phyloP scores from a whole-genome alignment of 2,113 vertebrate genomes.

The Podarcis muralis region DNA sequence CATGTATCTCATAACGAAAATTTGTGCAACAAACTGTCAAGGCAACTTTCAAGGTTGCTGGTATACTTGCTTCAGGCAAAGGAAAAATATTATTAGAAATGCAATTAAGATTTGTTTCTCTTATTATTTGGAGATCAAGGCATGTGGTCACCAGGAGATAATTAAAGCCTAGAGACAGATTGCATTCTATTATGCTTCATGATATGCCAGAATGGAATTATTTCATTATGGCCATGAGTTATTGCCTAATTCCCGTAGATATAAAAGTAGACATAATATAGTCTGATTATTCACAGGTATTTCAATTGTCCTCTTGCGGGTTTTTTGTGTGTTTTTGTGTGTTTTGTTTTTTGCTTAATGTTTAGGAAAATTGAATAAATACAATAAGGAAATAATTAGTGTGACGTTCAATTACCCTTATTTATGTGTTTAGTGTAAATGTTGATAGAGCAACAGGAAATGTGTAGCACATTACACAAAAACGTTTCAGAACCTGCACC shows the following conservation, averaged over 20 bases:
- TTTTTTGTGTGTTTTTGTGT: too few relatives aligned
- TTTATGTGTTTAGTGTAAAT: too few relatives aligned
- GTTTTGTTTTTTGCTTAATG: neutral
- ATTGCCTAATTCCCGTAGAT: neutral
- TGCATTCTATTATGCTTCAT: neutral
- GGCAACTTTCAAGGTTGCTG: neutral
- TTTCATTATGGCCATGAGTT: neutral
- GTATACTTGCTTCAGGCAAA: conserved; percentile 3
- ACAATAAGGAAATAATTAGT: neutral
- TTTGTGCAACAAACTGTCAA: neutral
- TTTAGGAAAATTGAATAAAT: neutral
- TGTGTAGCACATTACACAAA: neutral
- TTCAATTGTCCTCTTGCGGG: neutral
- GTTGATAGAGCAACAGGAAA: neutral
- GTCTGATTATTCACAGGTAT: conserved; percentile 24
- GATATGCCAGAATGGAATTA: neutral
- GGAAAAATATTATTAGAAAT: neutral
- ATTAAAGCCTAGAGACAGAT: conserved; percentile 1
- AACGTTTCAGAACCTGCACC: neutral
- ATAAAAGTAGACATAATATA: conserved; percentile 21
- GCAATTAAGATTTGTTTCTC: neutral
- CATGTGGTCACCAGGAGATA: neutral
- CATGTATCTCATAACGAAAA: neutral
- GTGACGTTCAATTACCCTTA: neutral
- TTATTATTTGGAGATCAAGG: conserved; percentile 8